Conservation (phyloP, 2,113 vertebrate genomes). For the Donacobius atricapilla region DNA sequence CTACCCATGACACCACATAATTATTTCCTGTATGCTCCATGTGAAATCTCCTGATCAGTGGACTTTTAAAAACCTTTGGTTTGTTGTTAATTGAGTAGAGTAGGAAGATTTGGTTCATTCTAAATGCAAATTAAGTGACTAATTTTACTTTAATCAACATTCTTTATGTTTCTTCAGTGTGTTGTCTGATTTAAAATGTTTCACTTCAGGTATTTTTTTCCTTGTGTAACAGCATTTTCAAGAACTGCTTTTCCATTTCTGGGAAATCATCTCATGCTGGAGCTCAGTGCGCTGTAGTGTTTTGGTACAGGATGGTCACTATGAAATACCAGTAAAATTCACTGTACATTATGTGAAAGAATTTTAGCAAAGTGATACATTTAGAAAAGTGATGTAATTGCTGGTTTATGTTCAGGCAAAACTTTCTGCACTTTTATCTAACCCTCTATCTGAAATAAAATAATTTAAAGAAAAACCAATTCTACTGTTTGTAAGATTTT, state of each 20-base stretch:
- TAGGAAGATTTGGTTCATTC: background rate
- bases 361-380: background rate
- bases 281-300: background rate
- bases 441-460: background rate
- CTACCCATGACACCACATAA: background rate
- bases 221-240: background rate
- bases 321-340: background rate
- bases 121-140: background rate
- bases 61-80: background rate
- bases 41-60: background rate
- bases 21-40: background rate
- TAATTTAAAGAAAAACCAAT: background rate
- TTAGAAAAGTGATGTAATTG: background rate
- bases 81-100: background rate
- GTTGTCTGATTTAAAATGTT: background rate
- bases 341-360: background rate
- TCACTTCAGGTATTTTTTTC: background rate
- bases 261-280: background rate
- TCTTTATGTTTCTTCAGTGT: background rate
- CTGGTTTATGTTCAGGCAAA: background rate
- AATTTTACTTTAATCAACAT: background rate
- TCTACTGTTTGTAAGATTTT: background rate
- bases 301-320: background rate
- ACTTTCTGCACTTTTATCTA: background rate
- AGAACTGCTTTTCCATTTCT: background rate